Evolutionary conservation across 2,797 vertebrate species (phyloP), one percentile per base, ranked within the genome.

Genomic region (Anabacerthia variegaticeps): DNA sequence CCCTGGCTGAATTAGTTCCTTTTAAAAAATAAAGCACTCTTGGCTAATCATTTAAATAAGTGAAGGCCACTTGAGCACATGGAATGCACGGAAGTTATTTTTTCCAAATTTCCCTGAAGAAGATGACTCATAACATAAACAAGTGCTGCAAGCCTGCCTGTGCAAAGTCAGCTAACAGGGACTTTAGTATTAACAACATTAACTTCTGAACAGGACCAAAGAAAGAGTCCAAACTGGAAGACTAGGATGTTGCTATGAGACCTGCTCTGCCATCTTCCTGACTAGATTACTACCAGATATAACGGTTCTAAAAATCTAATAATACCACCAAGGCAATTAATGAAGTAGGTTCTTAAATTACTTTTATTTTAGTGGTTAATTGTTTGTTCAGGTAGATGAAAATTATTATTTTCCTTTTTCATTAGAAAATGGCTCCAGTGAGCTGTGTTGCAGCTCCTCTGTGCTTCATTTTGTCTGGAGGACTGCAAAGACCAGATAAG

Each of bases 241-340:
- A 59, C 6, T n/a, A 24, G 5, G 7, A 11, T 71, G 26, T 71
- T 63, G 5, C 32, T 62, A 10, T 36, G 17, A 51, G 22, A 41
- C 24, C 18, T 51, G 10, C 48, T 10, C 65, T 39, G 11, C 58
- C 9, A 5, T 67, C 10, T 18, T 63, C 34, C 34, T 90, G 12
- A 46, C 8, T 30, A 36, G 39, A 55, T 66, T 76, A 48, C 28
- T 63, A 37, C 71, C 34, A 61, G 41, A 6, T 72, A 88, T 93
- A 88, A 87, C 2, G 19, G 43, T 54, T 84, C 74, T 92, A 88
- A 76, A 91, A 81, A 87, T 92, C 88, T 75, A 95, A 91, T 95
- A 89, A 78, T 69, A 89, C 68, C 72, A 65, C 65, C 46, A 95
- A 95, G 48, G 65, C 46, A 97, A 96, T 97, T 79, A 93, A 93